Base-by-base conservation (phyloP, 2,113 vertebrate genomes). In the Solea solea region DNA sequence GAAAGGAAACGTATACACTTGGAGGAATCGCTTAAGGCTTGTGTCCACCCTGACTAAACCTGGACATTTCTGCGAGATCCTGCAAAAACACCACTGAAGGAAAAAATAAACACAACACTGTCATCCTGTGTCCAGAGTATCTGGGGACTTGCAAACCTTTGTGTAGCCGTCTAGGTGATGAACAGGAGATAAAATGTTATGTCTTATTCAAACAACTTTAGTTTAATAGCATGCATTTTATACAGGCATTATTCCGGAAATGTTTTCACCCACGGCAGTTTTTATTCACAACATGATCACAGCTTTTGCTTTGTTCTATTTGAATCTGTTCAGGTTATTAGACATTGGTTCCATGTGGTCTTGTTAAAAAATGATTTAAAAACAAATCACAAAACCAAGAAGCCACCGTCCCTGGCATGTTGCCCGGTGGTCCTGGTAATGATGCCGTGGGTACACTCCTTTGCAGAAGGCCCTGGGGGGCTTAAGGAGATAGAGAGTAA, bases 381-480 rank as follows among this genome's bases (percentile, higher is more conserved):
- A n/a, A 49, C 9, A n/a, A 8, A 21, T 11, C 61, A 21, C 21
- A 41, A 21, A 45, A 16, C 14, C 57, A 58, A 15, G 53, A 81
- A 57, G n/a, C 46, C 48, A 49, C 21, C 46, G 2, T 44, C 44
- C 53, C 57, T 72, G 69, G 61, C 56, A 11, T 14, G 9, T 5
- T 12, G 11, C 11, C 45, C 12, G 45, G 11, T 48, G 45, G 11
- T 48, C 14, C 45, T 14, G 4, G 4, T 48, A 48, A 48, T 48
- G 45, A 45, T 49, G 65, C 76, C 70, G 64, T 25, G 53, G 52
- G 9, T 61, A 21, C 9, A 77, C 52, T 50, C 39, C 70, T 57
- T 56, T 61, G 28, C 76, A 63, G 58, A 59, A 56, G 53, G 15
- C 10, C 59, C 57, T 48, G 49, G 48, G 69, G 74, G 59, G 44